A percentile compares a stretch with the other conserved stretches of the same genome.
phyloP scores from a whole-genome alignment of 2,113 vertebrate species.

The Excalfactoria chinensis region DNA sequence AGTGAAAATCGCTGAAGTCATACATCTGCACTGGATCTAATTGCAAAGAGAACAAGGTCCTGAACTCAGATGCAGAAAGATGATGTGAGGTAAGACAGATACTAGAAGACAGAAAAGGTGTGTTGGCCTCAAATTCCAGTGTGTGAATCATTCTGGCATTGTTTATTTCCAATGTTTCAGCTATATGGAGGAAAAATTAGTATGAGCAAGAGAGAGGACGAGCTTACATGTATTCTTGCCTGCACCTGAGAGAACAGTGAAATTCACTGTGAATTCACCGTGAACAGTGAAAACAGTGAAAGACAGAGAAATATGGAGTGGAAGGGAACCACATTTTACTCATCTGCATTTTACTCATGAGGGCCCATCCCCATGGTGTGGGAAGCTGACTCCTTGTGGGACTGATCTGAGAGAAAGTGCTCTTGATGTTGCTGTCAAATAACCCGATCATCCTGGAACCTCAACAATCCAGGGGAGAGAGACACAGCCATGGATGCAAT shows the following conservation, averaged over 20 bases:
- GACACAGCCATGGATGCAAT: too few species aligned
- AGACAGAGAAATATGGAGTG: neutral
- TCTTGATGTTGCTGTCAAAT: too few species aligned
- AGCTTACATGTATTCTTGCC: neutral
- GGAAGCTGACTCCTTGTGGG: neutral
- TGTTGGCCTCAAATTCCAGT: neutral
- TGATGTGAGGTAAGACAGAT: neutral
- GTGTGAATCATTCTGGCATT: neutral
- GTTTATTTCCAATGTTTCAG: neutral
- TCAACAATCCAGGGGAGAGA: too few species aligned
- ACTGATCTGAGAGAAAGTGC: neutral
- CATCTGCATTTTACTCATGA: neutral
- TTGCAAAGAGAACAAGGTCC: neutral
- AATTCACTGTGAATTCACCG: too few species aligned
- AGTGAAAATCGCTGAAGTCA: neutral
- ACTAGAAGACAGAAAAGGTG: neutral
- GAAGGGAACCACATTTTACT: neutral
- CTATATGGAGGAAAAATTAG: neutral
- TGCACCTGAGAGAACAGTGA: neutral
- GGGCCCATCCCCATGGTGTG: neutral
- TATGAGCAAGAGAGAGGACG: neutral
- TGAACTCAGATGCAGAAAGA: neutral
- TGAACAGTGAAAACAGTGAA: too few species aligned
- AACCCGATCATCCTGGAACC: too few species aligned
- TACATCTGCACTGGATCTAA: accelerated